Evolutionary conservation across 2,888 invertebrate species (phyloP), one percentile per base, ranked within the genome.

Genomic region (Drosophila mettleri): DNA sequence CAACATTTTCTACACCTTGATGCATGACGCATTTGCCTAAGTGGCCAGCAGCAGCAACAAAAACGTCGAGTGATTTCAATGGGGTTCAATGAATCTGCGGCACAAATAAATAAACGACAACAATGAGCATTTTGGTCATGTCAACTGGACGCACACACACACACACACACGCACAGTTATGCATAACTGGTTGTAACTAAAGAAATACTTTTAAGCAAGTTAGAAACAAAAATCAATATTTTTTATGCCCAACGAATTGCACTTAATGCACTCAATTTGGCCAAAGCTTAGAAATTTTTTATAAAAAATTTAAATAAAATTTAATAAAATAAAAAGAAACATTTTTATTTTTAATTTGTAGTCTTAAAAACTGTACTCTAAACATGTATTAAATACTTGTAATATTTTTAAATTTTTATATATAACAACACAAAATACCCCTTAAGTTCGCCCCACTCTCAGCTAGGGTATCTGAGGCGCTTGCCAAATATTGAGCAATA

Each of bases 1-100:
- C 49, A 72, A 1, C 39, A 8, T 39, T 62, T 16, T 33, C 27
- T 66, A 48, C 73, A 69, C 57, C 61, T 52, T 38, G 29, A 31
- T 29, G 60, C 61, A 60, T 76, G 65, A 62, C 51, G 62, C 78
- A 73, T 70, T 72, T 68, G 53, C 38, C 71, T 54, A 64, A 76
- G 31, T 22, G 48, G 27, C 57, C 52, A 43, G 38, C 57, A 52
- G 55, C 41, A 41, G 24, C 24, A 24, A 34, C 51, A 29, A n/a
- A n/a, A n/a, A n/a, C n/a, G n/a, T 7, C 39, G 41, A 71, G 22
- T 55, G 52, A 29, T 27, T 43, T 55, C 58, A 70, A 66, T 67
- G 61, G 65, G 65, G 75, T 79, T 77, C 69, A 81, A 65, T 77
- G 77, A 68, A 73, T 77, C 61, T 69, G 71, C 78, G 67, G 55